Conservation (phyloP, 2,888 invertebrate species). For the Pseudococcus jackbeardsleyi region DNA sequence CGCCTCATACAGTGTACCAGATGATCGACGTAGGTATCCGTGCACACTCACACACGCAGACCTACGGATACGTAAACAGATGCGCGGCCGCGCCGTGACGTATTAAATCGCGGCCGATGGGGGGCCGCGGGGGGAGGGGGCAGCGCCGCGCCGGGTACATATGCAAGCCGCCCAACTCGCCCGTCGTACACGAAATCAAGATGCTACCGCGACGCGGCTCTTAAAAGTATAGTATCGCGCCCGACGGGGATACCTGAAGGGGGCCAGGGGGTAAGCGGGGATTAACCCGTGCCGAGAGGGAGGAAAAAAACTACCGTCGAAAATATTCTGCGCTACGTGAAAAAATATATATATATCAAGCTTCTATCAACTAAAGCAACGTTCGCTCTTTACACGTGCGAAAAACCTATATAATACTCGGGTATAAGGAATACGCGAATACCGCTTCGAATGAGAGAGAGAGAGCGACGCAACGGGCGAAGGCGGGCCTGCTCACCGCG, state of each 20-base stretch:
- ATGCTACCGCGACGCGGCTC: constrained; percentile 42
- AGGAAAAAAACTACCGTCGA: constrained; percentile 28
- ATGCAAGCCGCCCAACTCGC: constrained; percentile 15
- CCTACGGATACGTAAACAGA: constrained; percentile 15
- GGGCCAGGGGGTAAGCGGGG: not conserved
- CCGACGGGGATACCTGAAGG: not conserved
- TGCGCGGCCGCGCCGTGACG: not conserved
- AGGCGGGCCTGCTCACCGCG: not conserved
- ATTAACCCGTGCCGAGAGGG: constrained; percentile 2
- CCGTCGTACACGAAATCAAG: not conserved
- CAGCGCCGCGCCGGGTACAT: not conserved
- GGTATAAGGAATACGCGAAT: not conserved
- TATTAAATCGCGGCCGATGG: not conserved
- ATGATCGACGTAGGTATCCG: constrained; percentile 16
- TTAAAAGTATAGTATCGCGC: not conserved
- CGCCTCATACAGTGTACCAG: not conserved
- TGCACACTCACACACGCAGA: not conserved
- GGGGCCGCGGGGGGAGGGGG: not conserved
- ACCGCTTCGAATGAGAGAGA: not conserved
- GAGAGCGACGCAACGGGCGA: not conserved
- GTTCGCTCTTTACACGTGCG: constrained; percentile 40
- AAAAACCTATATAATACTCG: constrained; percentile 24
- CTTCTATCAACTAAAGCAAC: constrained; percentile 35
- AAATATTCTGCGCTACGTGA: constrained; percentile 24
- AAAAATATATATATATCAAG: not conserved